Evolutionary conservation across 2,797 vertebrate genomes (phyloP), one percentile per base, ranked within the genome.

Genomic region (Petrocephalus schoutedeni): DNA sequence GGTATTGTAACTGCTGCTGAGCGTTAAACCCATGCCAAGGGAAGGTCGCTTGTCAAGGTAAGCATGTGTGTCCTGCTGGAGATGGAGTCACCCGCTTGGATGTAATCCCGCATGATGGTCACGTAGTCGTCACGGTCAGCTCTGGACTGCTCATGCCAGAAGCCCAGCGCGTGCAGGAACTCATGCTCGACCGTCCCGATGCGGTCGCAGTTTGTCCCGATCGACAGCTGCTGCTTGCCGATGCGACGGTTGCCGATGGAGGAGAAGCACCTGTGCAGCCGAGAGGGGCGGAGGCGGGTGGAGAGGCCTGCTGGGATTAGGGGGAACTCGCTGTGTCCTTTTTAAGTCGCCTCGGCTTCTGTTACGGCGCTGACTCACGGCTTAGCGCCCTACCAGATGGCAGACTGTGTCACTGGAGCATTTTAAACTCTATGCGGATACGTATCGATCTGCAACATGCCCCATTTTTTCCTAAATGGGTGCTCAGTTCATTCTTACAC

Each of bases 91-190:
- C 98, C 97, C 28, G 91, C 16, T 61, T 67, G 92, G 94, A 99
- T 97, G 89, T 92, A 95, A 85, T 97, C 96, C 97, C 96, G 96
- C 87, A 96, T 88, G 10, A 99, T 98, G 3, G 32, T 90, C 86
- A 98, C 96, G 0, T 99, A 99, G 90, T 98, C 98, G 1, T 98
- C 95, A 0, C 97, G 93, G 91, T 98, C 98, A 0, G 96, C 91
- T 1, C 97, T 95, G 0, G 98, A 99, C 93, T 98, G 97, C 91
- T 99, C 98, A 0, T 99, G 98, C 97, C 97, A 98, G 95, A 99
- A 98, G 1, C 98, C 97, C 92, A 99, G 92, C 0, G 97, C 96
- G 0, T 99, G 98, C 36, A 99, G 96, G 89, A 99, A 97, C 91
- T 99, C 98, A 0, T 99, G 98, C 71, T 98, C 95, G 71, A 98